These are phyloP conservation scores for Horisme vitalbata DNA, from an alignment of 2,888 invertebrate genomes.

Conservation along the genomic window DNA sequence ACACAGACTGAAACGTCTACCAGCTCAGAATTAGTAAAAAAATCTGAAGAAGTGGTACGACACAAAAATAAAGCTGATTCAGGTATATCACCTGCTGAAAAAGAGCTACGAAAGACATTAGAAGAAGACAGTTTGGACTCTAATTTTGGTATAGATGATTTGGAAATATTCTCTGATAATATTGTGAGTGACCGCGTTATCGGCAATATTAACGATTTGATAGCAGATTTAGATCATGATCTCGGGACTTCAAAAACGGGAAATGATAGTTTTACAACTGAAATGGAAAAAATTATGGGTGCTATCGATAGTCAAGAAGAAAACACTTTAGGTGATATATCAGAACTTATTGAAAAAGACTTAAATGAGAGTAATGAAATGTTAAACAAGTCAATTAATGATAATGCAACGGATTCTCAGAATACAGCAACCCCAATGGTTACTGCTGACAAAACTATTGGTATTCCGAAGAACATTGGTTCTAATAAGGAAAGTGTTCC, in stretches of 20 bases:
- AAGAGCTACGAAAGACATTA: conserved; percentile 14
- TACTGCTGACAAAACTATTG: neutral
- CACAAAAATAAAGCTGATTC: neutral
- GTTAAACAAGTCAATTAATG: conserved; percentile 3
- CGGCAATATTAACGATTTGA: conserved; percentile 65
- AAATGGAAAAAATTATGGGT: conserved; percentile 58
- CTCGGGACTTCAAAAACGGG: conserved; percentile 48
- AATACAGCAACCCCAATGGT: neutral
- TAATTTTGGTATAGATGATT: conserved; percentile 57
- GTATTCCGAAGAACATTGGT: neutral
- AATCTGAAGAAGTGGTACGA: neutral
- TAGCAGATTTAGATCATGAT: conserved; percentile 65
- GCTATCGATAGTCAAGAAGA: conserved; percentile 45
- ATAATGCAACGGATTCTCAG: neutral
- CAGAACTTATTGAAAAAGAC: conserved; percentile 41
- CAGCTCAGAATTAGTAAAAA: neutral
- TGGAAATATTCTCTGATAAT: conserved; percentile 67
- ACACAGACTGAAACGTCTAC: conserved; percentile 3
- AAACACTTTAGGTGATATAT: conserved; percentile 36
- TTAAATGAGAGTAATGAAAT: conserved; percentile 28
- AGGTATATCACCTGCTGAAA: conserved; percentile 2
- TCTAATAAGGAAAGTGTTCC: neutral
- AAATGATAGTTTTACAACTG: conserved; percentile 50
- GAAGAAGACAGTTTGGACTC: conserved; percentile 30
- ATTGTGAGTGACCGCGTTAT: conserved; percentile 57